Conservation (phyloP, 2,797 vertebrate genomes). For the Gymnoscopelus braueri region DNA sequence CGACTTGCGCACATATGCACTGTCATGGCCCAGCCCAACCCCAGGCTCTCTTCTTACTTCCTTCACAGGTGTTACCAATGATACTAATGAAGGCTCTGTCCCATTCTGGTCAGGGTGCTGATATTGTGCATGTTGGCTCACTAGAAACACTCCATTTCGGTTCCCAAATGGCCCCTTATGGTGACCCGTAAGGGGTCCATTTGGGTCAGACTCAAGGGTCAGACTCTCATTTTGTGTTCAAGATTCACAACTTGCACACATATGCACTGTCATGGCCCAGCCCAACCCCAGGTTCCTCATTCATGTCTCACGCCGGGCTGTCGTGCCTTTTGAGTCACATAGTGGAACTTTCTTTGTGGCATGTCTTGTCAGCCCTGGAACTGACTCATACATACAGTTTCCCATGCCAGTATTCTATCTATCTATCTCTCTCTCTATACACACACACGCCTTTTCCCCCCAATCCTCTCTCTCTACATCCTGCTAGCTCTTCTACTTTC, state of each 20-base stretch:
- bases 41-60: constrained; percentile 61
- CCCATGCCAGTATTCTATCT: constrained; percentile 13
- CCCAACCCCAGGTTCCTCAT: constrained; percentile 61
- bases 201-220: too few species aligned
- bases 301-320: constrained; percentile 52
- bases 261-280: constrained; percentile 37
- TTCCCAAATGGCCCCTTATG: too few species aligned
- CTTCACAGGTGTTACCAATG: too few species aligned
- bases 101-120: too few species aligned
- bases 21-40: constrained; percentile 51
- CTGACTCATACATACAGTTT: constrained; percentile 21
- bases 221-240: too few species aligned
- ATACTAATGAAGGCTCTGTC: too few species aligned
- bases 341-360: constrained; percentile 23
- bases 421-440: neutral
- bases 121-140: too few species aligned
- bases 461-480: constrained; percentile 9
- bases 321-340: constrained; percentile 36
- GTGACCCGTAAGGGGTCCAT: too few species aligned
- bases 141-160: too few species aligned
- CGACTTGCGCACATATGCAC: constrained; percentile 18
- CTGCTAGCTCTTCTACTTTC: constrained; percentile 12
- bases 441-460: constrained; percentile 28
- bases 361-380: constrained; percentile 38
- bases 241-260: too few species aligned